These are phyloP conservation scores for Chaetodon trifasciatus DNA, from an alignment of 2,797 vertebrate species.

Conservation along the genomic window DNA sequence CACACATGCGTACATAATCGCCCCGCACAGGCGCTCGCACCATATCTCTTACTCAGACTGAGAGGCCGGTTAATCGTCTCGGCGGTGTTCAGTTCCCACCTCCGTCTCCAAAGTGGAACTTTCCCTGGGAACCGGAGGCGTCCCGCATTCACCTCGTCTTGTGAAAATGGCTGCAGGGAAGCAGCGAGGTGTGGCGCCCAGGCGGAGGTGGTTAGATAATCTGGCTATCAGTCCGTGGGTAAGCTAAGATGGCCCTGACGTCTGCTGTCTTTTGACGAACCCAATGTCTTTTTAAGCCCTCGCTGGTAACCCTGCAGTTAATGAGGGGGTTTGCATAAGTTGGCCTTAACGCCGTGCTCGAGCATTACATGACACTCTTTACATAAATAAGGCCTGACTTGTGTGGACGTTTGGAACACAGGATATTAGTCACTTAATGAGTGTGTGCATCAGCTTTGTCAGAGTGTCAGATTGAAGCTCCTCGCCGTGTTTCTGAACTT, in stretches of 20 bases:
- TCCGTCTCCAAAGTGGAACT: slow-evolving; percentile 52
- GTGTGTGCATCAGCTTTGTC: slow-evolving; percentile 29
- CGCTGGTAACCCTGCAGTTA: slow-evolving; percentile 56
- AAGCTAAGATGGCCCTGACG: slow-evolving; percentile 69
- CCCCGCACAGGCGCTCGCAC: slow-evolving; percentile 9
- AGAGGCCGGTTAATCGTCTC: slow-evolving; percentile 56
- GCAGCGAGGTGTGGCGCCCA: slow-evolving; percentile 66
- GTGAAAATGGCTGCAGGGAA: slow-evolving; percentile 64
- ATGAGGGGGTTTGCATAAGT: slow-evolving; percentile 58
- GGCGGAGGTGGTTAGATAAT: slow-evolving; percentile 67
- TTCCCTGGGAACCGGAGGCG: slow-evolving; percentile 65
- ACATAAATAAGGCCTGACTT: slow-evolving; percentile 52
- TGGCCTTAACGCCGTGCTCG: slow-evolving; percentile 39
- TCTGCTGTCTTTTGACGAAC: slow-evolving; percentile 62
- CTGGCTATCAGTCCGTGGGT: slow-evolving; percentile 62
- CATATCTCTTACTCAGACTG: slow-evolving; percentile 21
- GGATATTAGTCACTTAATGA: slow-evolving; percentile 35
- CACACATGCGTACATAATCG: slow-evolving; percentile 17
- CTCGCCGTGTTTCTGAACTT: background rate
- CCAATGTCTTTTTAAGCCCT: slow-evolving; percentile 58
- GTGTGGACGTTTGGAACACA: slow-evolving; percentile 28
- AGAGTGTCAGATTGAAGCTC: slow-evolving; percentile 42
- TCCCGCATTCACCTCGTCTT: slow-evolving; percentile 40
- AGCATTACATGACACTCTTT: slow-evolving; percentile 52
- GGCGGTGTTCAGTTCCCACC: slow-evolving; percentile 65